Evolutionary conservation across 2,797 vertebrate species (phyloP).

Genomic region (Xenentodon cancila): DNA sequence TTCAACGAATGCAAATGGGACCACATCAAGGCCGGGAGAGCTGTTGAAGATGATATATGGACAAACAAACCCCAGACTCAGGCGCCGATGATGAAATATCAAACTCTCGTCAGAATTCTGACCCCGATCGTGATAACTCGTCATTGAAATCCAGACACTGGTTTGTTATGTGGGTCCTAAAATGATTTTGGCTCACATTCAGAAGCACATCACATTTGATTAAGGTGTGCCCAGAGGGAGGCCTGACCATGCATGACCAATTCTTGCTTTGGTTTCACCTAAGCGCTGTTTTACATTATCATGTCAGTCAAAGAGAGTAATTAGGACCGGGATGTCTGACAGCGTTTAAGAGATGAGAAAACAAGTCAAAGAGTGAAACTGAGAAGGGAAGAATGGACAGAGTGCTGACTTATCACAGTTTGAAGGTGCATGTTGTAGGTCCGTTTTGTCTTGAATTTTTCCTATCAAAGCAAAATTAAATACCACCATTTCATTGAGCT

Average conservation of each 20-base stretch:
- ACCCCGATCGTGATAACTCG: slow-evolving; percentile 46
- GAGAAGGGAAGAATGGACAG: slow-evolving; percentile 24
- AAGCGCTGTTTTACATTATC: slow-evolving; percentile 76
- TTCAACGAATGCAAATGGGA: slow-evolving; percentile 50
- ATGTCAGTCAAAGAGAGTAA: slow-evolving; percentile 73
- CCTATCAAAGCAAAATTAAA: slow-evolving; percentile 18
- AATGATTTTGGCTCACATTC: slow-evolving; percentile 69
- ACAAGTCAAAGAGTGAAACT: slow-evolving; percentile 53
- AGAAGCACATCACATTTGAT: slow-evolving; percentile 75
- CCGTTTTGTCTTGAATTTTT: slow-evolving; percentile 3
- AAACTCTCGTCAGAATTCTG: slow-evolving; percentile 54
- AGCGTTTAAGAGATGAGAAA: slow-evolving; percentile 65
- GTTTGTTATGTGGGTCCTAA: slow-evolving; percentile 59
- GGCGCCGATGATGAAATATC: slow-evolving; percentile 56
- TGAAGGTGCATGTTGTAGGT: background rate
- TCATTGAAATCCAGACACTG: slow-evolving; percentile 48
- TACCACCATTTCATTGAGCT: background rate
- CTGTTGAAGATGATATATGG: slow-evolving; percentile 45
- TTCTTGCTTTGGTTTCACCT: slow-evolving; percentile 76
- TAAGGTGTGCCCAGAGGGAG: slow-evolving; percentile 65
- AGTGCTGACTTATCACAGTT: slow-evolving; percentile 41
- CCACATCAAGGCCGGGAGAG: slow-evolving; percentile 21
- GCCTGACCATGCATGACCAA: slow-evolving; percentile 72
- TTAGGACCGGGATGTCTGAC: slow-evolving; percentile 62
- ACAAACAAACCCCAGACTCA: slow-evolving; percentile 47